Conservation (phyloP, 2,797 vertebrate genomes). For the Channallabes apus region DNA sequence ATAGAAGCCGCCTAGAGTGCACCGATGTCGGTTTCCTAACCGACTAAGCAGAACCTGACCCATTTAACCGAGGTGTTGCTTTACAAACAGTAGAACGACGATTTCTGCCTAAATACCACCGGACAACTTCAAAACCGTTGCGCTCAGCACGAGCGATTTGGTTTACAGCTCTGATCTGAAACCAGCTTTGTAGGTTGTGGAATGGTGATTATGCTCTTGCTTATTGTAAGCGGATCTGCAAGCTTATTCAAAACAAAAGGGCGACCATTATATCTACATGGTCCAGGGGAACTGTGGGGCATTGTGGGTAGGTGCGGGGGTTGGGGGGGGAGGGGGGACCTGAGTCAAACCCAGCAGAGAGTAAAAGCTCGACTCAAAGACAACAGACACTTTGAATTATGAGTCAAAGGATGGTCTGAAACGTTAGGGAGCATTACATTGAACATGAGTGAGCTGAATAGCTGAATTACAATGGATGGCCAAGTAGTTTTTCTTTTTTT, state of each 20-base stretch:
- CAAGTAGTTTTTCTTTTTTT: neutral
- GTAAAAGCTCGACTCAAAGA: slow-evolving; percentile 45
- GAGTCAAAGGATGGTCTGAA: slow-evolving; percentile 5
- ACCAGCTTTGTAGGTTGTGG: slow-evolving; percentile 1
- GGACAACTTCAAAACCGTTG: slow-evolving; percentile 2
- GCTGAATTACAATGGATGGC: slow-evolving; percentile 17
- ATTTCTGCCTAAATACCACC: slow-evolving; percentile 22
- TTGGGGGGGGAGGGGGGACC: neutral
- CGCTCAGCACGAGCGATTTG: neutral
- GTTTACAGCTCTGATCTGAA: slow-evolving; percentile 20
- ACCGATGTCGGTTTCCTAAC: no score
- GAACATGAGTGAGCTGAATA: neutral
- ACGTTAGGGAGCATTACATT: slow-evolving; percentile 8
- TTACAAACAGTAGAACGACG: neutral
- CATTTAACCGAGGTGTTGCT: neutral
- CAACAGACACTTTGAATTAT: slow-evolving; percentile 38
- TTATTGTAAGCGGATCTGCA: slow-evolving; percentile 18
- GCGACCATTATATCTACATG: slow-evolving; percentile 37
- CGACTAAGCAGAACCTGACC: no score
- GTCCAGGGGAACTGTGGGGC: slow-evolving; percentile 40
- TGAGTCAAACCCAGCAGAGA: slow-evolving; percentile 42
- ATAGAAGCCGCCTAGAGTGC: no score
- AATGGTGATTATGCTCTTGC: slow-evolving; percentile 25
- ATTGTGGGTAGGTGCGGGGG: slow-evolving; percentile 37
- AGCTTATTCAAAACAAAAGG: slow-evolving; percentile 20